Evolutionary conservation across 2,797 vertebrate genomes (phyloP), one percentile per base, ranked within the genome.

Genomic region (Acanthopagrus latus): DNA sequence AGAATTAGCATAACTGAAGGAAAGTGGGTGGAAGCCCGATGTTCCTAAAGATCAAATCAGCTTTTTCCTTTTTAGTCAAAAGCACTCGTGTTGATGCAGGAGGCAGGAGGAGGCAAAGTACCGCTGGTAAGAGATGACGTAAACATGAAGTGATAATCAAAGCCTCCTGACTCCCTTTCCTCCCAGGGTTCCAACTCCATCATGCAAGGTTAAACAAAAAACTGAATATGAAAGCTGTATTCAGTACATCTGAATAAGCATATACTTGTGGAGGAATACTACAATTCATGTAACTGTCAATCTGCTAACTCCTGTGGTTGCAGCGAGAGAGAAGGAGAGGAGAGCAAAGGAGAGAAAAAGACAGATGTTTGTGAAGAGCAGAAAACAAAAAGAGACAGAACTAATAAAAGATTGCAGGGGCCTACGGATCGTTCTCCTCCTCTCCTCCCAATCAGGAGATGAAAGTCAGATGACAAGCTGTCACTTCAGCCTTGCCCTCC

Each of bases 111-210:
- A 66, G 62, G 78, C 71, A 76, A 72, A 86, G 64, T 64, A 82
- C 50, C 60, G 83, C 84, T 86, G 47, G 56, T 86, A 55, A 58
- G 44, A 81, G 66, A 70, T 84, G 79, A 87, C 43, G 33, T 55
- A 85, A 80, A 83, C 79, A 78, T 74, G 60, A 88, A 68, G 62
- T 71, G 74, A 85, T 67, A 81, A 88, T 87, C 74, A 89, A 85
- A 89, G 82, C 65, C 41, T 80, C 64, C 73, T 76, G 46, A 68
- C 58, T 81, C 17, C 43, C 5, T 64, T 57, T 81, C 25, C 76
- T 82, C 69, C 56, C 29, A 50, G 63, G 69, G 79, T 68, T 84
- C 64, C 76, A 74, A 66, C 67, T 86, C 29, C 76, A 68, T 71
- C 73, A 64, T 88, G 66, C 66, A 29, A 76, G 73, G 77, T 64